Evolutionary conservation across 2,113 vertebrate genomes (phyloP).

Genomic region (Seriola quinqueradiata): DNA sequence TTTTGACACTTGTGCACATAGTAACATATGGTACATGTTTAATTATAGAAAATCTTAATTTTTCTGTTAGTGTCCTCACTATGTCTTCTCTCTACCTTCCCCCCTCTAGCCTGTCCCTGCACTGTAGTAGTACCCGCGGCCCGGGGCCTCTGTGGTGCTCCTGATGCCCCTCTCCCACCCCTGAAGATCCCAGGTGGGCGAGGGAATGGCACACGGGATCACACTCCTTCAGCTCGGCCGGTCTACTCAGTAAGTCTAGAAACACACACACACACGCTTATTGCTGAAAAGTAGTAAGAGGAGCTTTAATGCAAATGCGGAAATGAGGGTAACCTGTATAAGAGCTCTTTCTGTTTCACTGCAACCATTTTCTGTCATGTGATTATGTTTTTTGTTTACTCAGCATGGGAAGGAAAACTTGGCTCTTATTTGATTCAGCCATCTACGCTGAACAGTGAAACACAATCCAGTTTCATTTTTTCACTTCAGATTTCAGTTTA

Average conservation of each 20-base stretch:
- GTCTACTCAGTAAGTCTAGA: slow-evolving; percentile 90
- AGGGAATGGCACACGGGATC: slow-evolving; percentile 99
- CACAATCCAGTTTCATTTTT: background rate
- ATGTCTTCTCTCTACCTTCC: slow-evolving; percentile 9
- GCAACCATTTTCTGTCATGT: slow-evolving; percentile 49
- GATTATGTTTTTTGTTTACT: slow-evolving; percentile 11
- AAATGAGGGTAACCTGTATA: background rate
- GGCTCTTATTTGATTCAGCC: background rate
- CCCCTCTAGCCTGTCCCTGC: slow-evolving; percentile 88
- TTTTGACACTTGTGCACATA: background rate
- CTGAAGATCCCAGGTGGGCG: slow-evolving; percentile 99
- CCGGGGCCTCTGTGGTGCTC: slow-evolving; percentile 99
- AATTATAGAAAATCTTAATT: background rate
- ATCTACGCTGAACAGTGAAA: background rate
- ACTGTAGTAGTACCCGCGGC: slow-evolving; percentile 98
- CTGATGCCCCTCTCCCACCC: slow-evolving; percentile 99
- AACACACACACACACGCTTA: background rate
- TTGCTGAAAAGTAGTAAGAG: background rate
- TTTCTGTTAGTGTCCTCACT: background rate
- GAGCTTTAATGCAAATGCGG: background rate
- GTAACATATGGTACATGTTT: background rate
- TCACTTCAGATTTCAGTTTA: background rate
- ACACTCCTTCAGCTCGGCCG: slow-evolving; percentile 95
- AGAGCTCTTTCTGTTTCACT: background rate
- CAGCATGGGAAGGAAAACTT: background rate